These are phyloP conservation scores for Irena cyanogastra DNA, from an alignment of 2,113 vertebrate species.

Conservation along the genomic window DNA sequence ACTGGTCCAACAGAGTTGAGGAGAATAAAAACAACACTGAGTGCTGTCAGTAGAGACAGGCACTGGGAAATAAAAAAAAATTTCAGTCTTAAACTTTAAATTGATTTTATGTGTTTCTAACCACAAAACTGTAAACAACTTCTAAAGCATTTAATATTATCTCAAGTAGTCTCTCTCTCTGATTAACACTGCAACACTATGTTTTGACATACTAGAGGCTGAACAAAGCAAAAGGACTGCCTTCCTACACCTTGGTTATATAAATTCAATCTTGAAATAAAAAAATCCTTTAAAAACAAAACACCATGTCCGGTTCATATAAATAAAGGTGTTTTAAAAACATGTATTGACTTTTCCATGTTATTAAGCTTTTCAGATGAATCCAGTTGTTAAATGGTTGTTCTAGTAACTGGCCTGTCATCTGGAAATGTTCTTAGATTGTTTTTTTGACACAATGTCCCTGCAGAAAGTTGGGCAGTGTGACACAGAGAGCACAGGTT, in stretches of 20 bases:
- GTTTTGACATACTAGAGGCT: not conserved
- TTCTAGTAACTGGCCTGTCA: slow-evolving; percentile 59
- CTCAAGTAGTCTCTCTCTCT: not conserved
- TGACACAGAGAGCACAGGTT: slow-evolving; percentile 71
- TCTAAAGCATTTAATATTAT: not conserved
- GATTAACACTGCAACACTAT: not conserved
- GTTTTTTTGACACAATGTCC: slow-evolving; percentile 70
- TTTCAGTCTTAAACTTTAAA: not conserved
- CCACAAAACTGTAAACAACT: not conserved
- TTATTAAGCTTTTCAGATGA: slow-evolving; percentile 54
- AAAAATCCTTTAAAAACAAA: slow-evolving; percentile 21
- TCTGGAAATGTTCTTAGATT: slow-evolving; percentile 56
- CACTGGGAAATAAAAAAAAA: not conserved
- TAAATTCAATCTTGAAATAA: not conserved
- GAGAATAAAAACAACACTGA: not conserved
- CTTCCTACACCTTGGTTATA: not conserved
- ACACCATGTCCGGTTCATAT: not conserved
- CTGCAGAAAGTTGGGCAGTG: slow-evolving; percentile 66
- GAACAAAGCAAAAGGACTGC: not conserved
- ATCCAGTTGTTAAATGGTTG: slow-evolving; percentile 54
- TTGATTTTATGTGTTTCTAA: not conserved
- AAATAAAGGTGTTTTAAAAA: slow-evolving; percentile 53
- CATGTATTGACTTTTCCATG: slow-evolving; percentile 33
- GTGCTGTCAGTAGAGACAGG: not conserved
- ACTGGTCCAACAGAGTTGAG: not conserved